phyloP scores from a whole-genome alignment of 1,140 invertebrate species.

The Eurosta solidaginis region DNA sequence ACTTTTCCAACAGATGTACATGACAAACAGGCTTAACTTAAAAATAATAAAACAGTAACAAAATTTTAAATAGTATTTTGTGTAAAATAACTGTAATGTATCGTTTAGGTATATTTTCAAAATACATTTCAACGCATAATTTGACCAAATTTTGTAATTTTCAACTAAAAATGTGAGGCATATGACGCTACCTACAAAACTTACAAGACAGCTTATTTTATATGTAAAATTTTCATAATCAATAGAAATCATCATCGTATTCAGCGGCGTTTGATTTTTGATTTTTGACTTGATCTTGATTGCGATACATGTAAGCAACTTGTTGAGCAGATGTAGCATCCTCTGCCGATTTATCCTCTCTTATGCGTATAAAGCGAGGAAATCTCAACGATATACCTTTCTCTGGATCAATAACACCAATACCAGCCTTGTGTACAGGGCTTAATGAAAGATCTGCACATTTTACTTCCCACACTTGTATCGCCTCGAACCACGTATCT shows the following conservation, averaged over 20 bases:
- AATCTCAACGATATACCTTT: conserved; percentile 96
- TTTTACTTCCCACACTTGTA: conserved; percentile 97
- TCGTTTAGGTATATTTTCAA: too few species aligned
- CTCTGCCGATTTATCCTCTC: conserved; percentile 93
- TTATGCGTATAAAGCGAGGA: conserved; percentile 88
- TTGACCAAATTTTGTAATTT: background rate
- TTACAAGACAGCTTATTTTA: too few species aligned
- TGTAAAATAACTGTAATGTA: too few species aligned
- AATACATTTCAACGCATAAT: too few species aligned
- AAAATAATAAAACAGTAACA: too few species aligned
- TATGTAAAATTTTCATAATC: background rate
- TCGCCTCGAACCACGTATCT: conserved; percentile 94
- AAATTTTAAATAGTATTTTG: too few species aligned
- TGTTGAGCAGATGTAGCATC: conserved; percentile 91
- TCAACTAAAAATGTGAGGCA: background rate
- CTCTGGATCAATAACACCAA: conserved; percentile 87
- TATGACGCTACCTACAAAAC: background rate
- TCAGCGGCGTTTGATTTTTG: conserved; percentile 65
- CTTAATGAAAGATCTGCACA: conserved; percentile 98
- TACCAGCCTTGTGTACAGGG: conserved; percentile 88
- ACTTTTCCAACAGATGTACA: too few species aligned
- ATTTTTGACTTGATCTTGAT: conserved; percentile 92
- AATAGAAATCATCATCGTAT: conserved; percentile 35
- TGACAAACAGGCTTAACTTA: too few species aligned
- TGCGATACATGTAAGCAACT: conserved; percentile 81